phyloP scores from a whole-genome alignment of 2,113 vertebrate species.

The Chaetorhynchus papuensis region DNA sequence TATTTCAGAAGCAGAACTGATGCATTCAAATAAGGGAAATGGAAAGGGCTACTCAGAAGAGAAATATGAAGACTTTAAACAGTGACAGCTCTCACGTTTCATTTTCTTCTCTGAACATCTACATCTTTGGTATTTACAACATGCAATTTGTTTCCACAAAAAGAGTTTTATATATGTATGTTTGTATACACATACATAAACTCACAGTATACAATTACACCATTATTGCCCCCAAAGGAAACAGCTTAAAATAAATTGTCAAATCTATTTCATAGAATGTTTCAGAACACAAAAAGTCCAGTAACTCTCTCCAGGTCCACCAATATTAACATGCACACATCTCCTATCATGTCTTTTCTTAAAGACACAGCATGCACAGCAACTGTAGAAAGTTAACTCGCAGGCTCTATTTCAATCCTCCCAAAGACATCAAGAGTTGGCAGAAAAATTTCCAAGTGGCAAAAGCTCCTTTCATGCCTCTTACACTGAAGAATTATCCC shows the following conservation, averaged over 20 bases:
- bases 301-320: not conserved
- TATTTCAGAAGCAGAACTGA: not conserved
- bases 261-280: not conserved
- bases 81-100: not conserved
- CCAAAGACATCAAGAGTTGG: not conserved
- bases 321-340: not conserved
- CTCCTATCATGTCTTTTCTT: not conserved
- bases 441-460: not conserved
- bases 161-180: not conserved
- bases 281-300: not conserved
- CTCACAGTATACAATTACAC: not conserved
- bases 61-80: not conserved
- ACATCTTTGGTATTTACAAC: not conserved
- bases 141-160: not conserved
- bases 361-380: not conserved
- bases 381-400: not conserved
- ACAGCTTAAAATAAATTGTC: not conserved
- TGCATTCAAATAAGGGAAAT: not conserved
- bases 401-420: not conserved
- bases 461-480: not conserved
- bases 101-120: not conserved
- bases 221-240: not conserved
- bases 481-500: not conserved
- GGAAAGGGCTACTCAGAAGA: not conserved
- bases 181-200: not conserved